Evolutionary conservation across 2,888 invertebrate genomes (phyloP).

Genomic region (Drosophila phalerata): DNA sequence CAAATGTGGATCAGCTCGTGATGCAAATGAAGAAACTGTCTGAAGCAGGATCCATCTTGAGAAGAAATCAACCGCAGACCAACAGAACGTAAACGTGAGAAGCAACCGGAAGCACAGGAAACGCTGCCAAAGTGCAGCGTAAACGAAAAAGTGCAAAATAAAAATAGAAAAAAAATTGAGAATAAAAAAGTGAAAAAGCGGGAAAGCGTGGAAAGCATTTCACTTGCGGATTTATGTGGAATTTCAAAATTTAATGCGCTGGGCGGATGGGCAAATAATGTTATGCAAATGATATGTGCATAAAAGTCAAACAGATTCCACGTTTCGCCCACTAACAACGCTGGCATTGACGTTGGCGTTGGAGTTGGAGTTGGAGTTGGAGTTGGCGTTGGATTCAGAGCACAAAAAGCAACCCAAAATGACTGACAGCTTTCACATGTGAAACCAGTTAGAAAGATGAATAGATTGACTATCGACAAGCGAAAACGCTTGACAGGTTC

Average conservation of each 20-base stretch:
- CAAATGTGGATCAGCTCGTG: slow-evolving; percentile 63
- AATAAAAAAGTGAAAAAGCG: background rate
- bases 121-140: slow-evolving; percentile 59
- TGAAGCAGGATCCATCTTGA: slow-evolving; percentile 42
- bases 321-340: slow-evolving; percentile 16
- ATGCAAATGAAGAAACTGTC: slow-evolving; percentile 77
- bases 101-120: slow-evolving; percentile 44
- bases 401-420: slow-evolving; percentile 43
- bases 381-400: slow-evolving; percentile 15
- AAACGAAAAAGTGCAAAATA: slow-evolving; percentile 49
- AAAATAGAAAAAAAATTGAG: background rate
- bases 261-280: slow-evolving; percentile 76
- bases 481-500: slow-evolving; percentile 71
- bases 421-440: slow-evolving; percentile 76
- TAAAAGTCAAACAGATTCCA: slow-evolving; percentile 75
- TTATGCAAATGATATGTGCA: slow-evolving; percentile 84
- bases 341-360: slow-evolving; percentile 7
- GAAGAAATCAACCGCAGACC: slow-evolving; percentile 29
- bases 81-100: slow-evolving; percentile 5
- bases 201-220: slow-evolving; percentile 60
- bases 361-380: too few species aligned
- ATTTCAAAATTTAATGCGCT: slow-evolving; percentile 71
- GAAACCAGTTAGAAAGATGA: slow-evolving; percentile 76
- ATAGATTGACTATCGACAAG: slow-evolving; percentile 81
- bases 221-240: slow-evolving; percentile 73